phyloP scores from a whole-genome alignment of 2,113 vertebrate genomes.

The Hemiscyllium ocellatum region DNA sequence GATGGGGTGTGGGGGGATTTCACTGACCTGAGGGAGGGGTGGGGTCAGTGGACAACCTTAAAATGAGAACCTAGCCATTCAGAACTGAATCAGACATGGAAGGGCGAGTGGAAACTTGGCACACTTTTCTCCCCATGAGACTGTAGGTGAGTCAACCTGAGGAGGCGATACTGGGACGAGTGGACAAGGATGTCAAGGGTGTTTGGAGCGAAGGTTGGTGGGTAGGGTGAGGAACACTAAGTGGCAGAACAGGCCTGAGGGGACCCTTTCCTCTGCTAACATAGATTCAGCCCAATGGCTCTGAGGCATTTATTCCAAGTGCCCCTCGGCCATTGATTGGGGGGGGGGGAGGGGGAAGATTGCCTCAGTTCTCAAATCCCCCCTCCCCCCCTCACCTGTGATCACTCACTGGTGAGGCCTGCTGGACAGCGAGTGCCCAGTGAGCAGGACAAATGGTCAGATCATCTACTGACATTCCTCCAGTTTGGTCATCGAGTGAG shows the following conservation, averaged over 20 bases:
- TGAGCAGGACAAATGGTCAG: background rate
- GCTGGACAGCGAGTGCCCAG: background rate
- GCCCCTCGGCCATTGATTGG: background rate
- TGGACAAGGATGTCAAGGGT: background rate
- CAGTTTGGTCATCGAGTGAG: background rate
- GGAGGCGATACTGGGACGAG: background rate
- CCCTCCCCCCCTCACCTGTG: background rate
- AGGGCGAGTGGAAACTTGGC: background rate
- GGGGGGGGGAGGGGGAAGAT: background rate
- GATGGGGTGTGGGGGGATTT: background rate
- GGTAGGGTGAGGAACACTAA: background rate
- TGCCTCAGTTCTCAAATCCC: background rate
- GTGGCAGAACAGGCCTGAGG: background rate
- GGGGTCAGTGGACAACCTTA: background rate
- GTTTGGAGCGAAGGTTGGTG: background rate
- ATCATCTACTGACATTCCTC: background rate
- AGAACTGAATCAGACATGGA: background rate
- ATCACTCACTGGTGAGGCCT: background rate
- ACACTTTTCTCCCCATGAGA: background rate
- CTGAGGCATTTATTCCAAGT: background rate
- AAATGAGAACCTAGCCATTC: background rate
- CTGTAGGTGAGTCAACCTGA: background rate
- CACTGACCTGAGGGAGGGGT: background rate
- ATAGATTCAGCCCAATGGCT: background rate
- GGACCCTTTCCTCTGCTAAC: background rate